phyloP scores from a whole-genome alignment of 2,113 vertebrate species.

The Mustela lutreola region DNA sequence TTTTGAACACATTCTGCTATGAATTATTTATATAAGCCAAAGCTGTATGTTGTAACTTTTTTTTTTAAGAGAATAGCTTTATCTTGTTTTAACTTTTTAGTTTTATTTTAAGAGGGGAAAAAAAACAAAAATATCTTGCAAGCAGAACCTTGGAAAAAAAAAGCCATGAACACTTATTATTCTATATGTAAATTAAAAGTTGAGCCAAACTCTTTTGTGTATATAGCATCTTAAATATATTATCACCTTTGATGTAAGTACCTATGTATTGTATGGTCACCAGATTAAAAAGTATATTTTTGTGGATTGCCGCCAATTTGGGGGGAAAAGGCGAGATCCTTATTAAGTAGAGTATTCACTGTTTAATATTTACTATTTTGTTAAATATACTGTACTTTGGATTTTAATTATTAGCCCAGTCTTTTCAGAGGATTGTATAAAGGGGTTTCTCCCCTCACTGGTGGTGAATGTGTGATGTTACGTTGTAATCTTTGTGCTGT shows the following conservation, averaged over 20 bases:
- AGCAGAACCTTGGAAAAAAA: constrained; percentile 95
- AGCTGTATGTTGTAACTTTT: constrained; percentile 95
- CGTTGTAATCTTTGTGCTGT: constrained; percentile 94
- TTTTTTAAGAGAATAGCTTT: constrained; percentile 94
- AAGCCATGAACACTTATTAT: constrained; percentile 99
- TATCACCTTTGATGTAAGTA: constrained; percentile 96
- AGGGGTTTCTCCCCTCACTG: constrained; percentile 91
- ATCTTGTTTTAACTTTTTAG: constrained; percentile 93
- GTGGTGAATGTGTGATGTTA: constrained; percentile 95
- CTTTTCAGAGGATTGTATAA: constrained; percentile 91
- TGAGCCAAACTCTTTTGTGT: constrained; percentile 98
- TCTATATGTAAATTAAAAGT: constrained; percentile 98
- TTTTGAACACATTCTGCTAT: constrained; percentile 96
- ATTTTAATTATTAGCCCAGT: constrained; percentile 93
- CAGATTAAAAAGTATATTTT: constrained; percentile 99
- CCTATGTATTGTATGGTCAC: constrained; percentile 95
- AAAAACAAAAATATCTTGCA: constrained; percentile 90
- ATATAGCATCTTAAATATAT: constrained; percentile 99
- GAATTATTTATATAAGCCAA: constrained; percentile 99
- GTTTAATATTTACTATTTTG: constrained; percentile 97
- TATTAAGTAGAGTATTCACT: constrained; percentile 96
- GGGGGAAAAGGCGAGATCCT: constrained; percentile 94
- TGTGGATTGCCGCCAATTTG: constrained; percentile 98
- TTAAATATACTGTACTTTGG: constrained; percentile 96
- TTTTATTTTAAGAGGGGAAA: constrained; percentile 92